phyloP scores from a whole-genome alignment of 1,140 invertebrate genomes.

The Drosophila pachea region DNA sequence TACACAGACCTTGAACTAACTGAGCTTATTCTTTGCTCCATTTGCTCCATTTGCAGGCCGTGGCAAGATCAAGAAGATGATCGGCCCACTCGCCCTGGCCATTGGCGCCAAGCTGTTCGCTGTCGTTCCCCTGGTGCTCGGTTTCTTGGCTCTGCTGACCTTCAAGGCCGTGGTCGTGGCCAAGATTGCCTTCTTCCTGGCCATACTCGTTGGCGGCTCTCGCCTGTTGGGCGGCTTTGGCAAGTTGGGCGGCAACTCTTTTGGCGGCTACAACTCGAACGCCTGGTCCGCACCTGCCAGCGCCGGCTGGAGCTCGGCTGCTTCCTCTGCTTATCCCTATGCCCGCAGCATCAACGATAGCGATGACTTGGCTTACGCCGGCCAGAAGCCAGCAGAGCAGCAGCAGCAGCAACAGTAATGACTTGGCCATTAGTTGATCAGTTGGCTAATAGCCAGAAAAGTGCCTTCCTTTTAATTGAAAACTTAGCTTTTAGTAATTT shows the following conservation, averaged over 20 bases:
- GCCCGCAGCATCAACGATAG: constrained; percentile 80
- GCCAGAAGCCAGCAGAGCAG: constrained; percentile 50
- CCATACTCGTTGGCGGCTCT: constrained; percentile 84
- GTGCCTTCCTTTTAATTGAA: constrained; percentile 65
- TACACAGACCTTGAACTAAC: not conserved
- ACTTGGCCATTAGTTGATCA: not conserved
- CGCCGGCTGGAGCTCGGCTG: constrained; percentile 78
- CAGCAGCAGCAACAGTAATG: constrained; percentile 19
- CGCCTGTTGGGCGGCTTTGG: constrained; percentile 82
- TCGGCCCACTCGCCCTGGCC: constrained; percentile 83
- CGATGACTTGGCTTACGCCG: constrained; percentile 75
- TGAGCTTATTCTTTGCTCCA: not conserved
- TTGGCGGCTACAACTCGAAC: constrained; percentile 65
- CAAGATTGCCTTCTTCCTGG: constrained; percentile 86
- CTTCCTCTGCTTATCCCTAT: constrained; percentile 81
- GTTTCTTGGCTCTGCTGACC: constrained; percentile 85
- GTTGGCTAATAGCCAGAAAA: constrained; percentile 44
- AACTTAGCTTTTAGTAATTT: constrained; percentile 66
- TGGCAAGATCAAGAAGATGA: constrained; percentile 86
- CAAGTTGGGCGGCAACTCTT: constrained; percentile 61
- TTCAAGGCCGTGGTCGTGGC: constrained; percentile 86
- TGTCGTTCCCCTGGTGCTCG: constrained; percentile 84
- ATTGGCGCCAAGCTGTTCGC: constrained; percentile 85
- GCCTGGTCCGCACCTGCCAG: constrained; percentile 67
- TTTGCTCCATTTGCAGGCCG: constrained; percentile 80